Conservation (phyloP, 2,888 invertebrate species). For the Amblyjoppa proteus region DNA sequence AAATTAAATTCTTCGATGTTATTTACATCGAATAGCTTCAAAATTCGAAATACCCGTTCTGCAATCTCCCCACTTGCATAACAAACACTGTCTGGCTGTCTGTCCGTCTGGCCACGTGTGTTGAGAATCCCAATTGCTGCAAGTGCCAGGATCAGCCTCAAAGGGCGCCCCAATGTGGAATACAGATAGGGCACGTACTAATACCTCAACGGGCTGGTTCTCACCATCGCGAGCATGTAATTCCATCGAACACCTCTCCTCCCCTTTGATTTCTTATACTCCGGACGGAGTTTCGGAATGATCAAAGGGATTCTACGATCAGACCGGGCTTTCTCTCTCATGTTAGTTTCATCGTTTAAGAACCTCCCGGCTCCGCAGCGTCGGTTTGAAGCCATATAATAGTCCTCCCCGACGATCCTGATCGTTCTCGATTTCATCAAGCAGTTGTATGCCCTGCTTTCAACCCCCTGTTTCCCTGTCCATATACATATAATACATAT, state of each 20-base stretch:
- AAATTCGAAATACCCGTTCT: not conserved
- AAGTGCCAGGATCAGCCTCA: slow-evolving; percentile 4
- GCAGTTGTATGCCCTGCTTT: slow-evolving; percentile 11
- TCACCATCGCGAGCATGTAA: not conserved
- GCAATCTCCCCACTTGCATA: not conserved
- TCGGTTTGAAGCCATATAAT: slow-evolving; percentile 16
- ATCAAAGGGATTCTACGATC: slow-evolving; percentile 58
- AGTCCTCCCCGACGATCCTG: slow-evolving; percentile 41
- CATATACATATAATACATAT: not conserved
- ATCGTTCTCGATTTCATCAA: slow-evolving; percentile 51
- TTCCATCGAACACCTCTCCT: slow-evolving; percentile 28
- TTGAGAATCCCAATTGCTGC: not conserved
- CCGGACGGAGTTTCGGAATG: slow-evolving; percentile 30
- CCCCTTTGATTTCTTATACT: slow-evolving; percentile 14
- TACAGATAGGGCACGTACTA: slow-evolving; percentile 6
- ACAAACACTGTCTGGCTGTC: not conserved
- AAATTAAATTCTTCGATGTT: not conserved
- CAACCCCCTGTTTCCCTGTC: not conserved
- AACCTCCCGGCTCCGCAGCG: slow-evolving; percentile 14
- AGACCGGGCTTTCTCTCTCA: slow-evolving; percentile 26
- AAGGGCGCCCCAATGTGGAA: not conserved
- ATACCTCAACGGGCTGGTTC: not conserved
- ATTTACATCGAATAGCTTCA: not conserved
- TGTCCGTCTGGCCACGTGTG: not conserved
- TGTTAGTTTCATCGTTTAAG: slow-evolving; percentile 18